Percentiles rank a stretch among this genome's conserved stretches.
phyloP scores from a whole-genome alignment of 2,113 vertebrate species.

The Urocolius indicus region DNA sequence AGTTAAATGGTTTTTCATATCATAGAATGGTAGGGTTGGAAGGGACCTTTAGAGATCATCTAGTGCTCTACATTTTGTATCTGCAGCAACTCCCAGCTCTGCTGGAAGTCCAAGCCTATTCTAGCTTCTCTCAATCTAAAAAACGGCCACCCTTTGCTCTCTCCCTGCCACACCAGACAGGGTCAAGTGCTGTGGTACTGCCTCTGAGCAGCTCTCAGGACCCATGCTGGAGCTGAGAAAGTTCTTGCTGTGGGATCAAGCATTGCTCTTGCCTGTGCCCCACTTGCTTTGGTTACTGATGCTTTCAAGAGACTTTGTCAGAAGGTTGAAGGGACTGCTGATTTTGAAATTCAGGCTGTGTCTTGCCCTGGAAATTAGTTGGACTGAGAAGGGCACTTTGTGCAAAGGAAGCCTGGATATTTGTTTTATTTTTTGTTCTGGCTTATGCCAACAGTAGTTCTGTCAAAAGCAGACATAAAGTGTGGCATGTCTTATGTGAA shows the following conservation, averaged over 20 bases:
- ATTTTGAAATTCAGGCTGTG: neutral
- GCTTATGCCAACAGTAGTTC: neutral
- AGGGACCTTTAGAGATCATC: too few relatives aligned
- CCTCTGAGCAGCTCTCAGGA: neutral
- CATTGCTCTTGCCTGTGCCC: neutral
- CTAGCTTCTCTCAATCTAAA: neutral
- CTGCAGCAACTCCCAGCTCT: neutral
- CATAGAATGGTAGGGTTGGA: too few relatives aligned
- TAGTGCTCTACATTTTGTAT: neutral
- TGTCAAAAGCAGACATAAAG: neutral
- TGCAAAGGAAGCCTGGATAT: neutral
- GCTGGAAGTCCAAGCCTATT: neutral
- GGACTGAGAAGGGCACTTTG: neutral
- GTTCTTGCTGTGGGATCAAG: neutral
- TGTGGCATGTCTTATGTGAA: neutral
- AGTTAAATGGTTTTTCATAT: neutral
- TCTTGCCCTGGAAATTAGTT: neutral
- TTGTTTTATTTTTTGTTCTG: neutral
- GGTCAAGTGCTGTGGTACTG: neutral
- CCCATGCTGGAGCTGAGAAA: neutral
- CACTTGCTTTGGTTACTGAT: neutral
- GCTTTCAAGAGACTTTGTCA: neutral
- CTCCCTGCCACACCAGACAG: neutral
- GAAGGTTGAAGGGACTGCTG: neutral
- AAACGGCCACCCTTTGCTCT: neutral